These are phyloP conservation scores for Tadarida brasiliensis DNA, from an alignment of 2,797 vertebrate genomes.

Conservation along the genomic window DNA sequence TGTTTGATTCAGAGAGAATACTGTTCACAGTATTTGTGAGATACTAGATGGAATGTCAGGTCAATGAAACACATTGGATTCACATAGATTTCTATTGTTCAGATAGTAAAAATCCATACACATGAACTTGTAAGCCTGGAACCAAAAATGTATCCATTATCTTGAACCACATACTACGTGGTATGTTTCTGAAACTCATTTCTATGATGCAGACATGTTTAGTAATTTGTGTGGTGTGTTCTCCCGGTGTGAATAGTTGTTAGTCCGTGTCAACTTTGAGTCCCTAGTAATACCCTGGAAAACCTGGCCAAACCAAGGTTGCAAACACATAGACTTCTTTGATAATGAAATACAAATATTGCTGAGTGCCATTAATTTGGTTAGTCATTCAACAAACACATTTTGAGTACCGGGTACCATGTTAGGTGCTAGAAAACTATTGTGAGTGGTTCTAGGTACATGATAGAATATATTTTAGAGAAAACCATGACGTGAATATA, in stretches of 20 bases:
- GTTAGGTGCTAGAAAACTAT: not conserved
- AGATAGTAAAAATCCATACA: not conserved
- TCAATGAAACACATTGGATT: not conserved
- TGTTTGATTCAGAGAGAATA: not conserved
- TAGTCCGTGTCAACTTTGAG: not conserved
- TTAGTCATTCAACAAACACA: not conserved
- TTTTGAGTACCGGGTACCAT: not conserved
- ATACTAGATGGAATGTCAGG: not conserved
- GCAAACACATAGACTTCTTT: not conserved
- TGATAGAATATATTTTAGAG: not conserved
- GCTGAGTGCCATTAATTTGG: not conserved
- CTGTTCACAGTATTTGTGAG: constrained; percentile 27
- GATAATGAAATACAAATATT: not conserved
- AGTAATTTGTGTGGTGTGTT: not conserved
- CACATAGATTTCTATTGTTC: not conserved
- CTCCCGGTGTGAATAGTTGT: not conserved
- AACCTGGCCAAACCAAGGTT: not conserved
- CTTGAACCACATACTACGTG: not conserved
- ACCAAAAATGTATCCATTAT: not conserved
- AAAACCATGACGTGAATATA: not conserved
- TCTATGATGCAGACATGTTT: not conserved
- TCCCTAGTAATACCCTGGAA: not conserved
- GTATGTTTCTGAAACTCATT: not conserved
- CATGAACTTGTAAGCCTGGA: not conserved
- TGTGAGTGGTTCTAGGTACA: not conserved